Conservation (phyloP, 2,888 invertebrate genomes). For the Drosophila yooni region DNA sequence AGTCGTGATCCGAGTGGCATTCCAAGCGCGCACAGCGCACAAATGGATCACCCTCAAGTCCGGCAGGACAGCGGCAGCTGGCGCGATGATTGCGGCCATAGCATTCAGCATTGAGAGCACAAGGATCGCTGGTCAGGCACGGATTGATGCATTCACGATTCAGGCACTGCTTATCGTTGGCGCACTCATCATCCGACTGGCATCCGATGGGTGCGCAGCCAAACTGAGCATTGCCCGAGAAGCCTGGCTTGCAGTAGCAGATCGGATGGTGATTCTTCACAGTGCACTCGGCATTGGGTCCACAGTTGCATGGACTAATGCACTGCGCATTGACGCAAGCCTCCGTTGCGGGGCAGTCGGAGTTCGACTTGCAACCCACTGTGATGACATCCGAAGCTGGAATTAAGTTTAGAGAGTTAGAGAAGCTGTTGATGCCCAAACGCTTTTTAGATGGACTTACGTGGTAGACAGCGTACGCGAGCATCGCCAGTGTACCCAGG, state of each 20-base stretch:
- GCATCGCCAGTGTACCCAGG: constrained; percentile 91
- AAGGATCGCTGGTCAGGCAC: constrained; percentile 91
- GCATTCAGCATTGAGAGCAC: constrained; percentile 93
- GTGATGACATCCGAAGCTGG: constrained; percentile 87
- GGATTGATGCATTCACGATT: constrained; percentile 93
- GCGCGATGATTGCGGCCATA: constrained; percentile 92
- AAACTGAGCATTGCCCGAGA: constrained; percentile 93
- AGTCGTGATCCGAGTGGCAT: constrained; percentile 92
- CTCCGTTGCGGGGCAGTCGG: constrained; percentile 92
- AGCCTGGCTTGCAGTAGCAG: constrained; percentile 92
- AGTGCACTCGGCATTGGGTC: constrained; percentile 92
- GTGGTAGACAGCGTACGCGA: constrained; percentile 90
- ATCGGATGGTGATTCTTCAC: constrained; percentile 94
- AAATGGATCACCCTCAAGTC: constrained; percentile 92
- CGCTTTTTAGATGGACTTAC: constrained; percentile 86
- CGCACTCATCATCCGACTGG: constrained; percentile 92
- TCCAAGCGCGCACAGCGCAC: constrained; percentile 91
- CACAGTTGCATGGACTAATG: constrained; percentile 94
- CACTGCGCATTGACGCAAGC: constrained; percentile 93
- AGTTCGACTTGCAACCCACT: constrained; percentile 91
- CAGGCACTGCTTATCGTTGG: constrained; percentile 92
- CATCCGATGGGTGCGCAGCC: constrained; percentile 94
- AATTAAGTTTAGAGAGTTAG: neutral
- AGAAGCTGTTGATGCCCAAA: neutral
- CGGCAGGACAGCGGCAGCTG: constrained; percentile 91